phyloP scores from a whole-genome alignment of 2,113 vertebrate species.

The Syrrhaptes paradoxus region DNA sequence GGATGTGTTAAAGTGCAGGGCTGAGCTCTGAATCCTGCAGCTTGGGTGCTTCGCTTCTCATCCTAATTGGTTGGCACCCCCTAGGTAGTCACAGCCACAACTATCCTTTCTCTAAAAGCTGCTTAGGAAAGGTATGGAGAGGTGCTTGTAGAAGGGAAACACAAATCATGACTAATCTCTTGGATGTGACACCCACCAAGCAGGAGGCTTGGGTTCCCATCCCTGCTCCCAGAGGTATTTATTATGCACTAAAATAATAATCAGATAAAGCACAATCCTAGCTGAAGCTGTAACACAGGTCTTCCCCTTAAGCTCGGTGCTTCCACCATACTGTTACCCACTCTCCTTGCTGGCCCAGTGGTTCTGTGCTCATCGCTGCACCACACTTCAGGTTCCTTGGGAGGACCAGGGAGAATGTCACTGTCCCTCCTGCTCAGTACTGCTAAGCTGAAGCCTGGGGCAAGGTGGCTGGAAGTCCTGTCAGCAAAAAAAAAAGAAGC shows the following conservation, averaged over 20 bases:
- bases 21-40: background rate
- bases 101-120: background rate
- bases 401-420: background rate
- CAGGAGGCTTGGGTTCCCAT: background rate
- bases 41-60: background rate
- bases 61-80: background rate
- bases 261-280: background rate
- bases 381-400: background rate
- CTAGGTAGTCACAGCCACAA: background rate
- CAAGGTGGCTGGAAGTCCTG: background rate
- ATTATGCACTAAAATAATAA: background rate
- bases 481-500: background rate
- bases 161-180: background rate
- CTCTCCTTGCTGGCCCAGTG: background rate
- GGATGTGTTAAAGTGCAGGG: background rate
- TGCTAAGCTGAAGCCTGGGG: background rate
- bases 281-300: background rate
- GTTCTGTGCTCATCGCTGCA: background rate
- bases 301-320: background rate
- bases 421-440: background rate
- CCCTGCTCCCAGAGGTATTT: background rate
- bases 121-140: background rate
- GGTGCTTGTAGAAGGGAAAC: background rate
- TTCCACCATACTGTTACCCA: rapidly evolving
- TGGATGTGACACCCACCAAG: background rate